Conservation (phyloP, 2,113 vertebrate species). For the Tupaia chinensis region DNA sequence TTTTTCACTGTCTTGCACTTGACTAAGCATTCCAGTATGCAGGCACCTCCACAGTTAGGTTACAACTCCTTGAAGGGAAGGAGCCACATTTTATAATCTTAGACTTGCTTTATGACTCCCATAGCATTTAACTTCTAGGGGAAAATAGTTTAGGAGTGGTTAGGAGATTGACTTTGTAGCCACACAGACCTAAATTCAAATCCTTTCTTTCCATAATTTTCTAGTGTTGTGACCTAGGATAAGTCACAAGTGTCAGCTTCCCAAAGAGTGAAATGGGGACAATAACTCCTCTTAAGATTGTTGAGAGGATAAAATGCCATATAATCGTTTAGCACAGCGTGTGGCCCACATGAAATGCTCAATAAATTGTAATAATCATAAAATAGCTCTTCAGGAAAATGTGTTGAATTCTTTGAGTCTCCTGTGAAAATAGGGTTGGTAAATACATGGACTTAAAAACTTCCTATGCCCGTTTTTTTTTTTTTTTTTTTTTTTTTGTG, state of each 20-base stretch:
- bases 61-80: conserved; percentile 19
- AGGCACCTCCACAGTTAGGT: not conserved
- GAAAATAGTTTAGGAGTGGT: conserved; percentile 8
- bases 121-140: not conserved
- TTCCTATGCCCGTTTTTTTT: not conserved
- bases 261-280: not conserved
- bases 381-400: not conserved
- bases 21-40: not conserved
- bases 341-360: not conserved
- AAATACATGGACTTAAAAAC: not conserved
- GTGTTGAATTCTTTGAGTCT: not conserved
- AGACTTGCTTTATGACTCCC: not conserved
- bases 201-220: not conserved
- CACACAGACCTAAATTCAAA: not conserved
- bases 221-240: not conserved
- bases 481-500: too few species aligned
- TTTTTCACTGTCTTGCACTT: conserved; percentile 43
- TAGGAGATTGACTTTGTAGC: conserved; percentile 26
- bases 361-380: conserved; percentile 37
- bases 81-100: conserved; percentile 24
- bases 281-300: not conserved
- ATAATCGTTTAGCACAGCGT: not conserved
- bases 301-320: not conserved
- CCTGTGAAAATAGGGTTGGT: not conserved
- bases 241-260: conserved; percentile 31